Conservation (phyloP, 2,113 vertebrate genomes). For the Suricata suricatta region DNA sequence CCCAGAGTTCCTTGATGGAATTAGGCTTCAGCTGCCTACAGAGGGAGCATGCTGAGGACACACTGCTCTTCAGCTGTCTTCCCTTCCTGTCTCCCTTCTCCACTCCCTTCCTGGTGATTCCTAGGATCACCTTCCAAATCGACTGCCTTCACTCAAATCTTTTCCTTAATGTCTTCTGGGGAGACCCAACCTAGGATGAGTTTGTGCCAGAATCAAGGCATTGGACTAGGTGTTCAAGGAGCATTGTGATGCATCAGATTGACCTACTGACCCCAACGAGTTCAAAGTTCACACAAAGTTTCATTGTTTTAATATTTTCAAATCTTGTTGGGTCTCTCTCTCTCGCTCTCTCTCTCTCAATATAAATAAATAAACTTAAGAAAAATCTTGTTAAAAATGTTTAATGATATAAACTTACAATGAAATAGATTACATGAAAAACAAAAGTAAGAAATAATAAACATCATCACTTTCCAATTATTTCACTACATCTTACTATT, state of each 20-base stretch:
- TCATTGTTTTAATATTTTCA: constrained; percentile 34
- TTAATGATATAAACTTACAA: neutral
- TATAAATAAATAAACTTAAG: too few relatives aligned
- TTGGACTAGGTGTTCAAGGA: neutral
- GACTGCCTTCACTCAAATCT: neutral
- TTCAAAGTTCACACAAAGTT: neutral
- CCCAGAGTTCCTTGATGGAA: neutral
- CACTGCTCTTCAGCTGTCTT: neutral
- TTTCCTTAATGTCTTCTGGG: neutral
- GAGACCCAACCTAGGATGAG: neutral
- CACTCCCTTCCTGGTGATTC: neutral
- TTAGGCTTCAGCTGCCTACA: neutral
- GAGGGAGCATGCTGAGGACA: neutral
- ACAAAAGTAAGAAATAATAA: neutral
- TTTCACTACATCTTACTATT: constrained; percentile 8
- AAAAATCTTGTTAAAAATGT: too few relatives aligned
- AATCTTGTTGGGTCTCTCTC: neutral
- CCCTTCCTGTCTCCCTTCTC: neutral
- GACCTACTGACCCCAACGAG: neutral
- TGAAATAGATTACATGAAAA: constrained; percentile 16
- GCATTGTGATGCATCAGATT: neutral
- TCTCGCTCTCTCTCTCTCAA: neutral
- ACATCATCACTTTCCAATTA: neutral
- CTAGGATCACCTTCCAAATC: neutral
- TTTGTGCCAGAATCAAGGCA: constrained; percentile 2